A percentile compares a stretch with the other conserved stretches of the same genome.
These are phyloP conservation scores for Lanius ludovicianus DNA, from an alignment of 2,113 vertebrate genomes.

Conservation along the genomic window DNA sequence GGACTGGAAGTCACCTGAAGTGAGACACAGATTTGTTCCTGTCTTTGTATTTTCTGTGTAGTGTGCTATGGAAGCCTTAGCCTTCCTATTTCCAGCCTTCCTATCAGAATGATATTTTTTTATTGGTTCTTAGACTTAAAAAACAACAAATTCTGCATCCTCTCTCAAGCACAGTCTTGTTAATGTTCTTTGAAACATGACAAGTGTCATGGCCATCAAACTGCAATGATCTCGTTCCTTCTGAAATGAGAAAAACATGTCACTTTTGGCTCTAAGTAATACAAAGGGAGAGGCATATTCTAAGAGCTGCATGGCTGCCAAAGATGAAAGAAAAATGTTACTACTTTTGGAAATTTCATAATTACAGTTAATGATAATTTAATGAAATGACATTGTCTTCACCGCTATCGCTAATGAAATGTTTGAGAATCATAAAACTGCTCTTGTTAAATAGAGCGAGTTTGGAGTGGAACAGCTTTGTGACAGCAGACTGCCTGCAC, in stretches of 20 bases:
- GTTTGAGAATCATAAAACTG: slow-evolving; percentile 17
- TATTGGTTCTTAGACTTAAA: not conserved
- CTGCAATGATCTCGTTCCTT: not conserved
- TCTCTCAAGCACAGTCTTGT: not conserved
- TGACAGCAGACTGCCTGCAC: not conserved
- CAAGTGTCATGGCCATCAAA: not conserved
- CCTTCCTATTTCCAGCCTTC: not conserved
- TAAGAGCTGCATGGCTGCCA: not conserved
- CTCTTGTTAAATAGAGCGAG: slow-evolving; percentile 24
- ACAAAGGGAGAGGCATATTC: not conserved
- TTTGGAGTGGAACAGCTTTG: not conserved
- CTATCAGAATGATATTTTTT: not conserved
- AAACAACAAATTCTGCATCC: slow-evolving; percentile 17
- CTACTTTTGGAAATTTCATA: slow-evolving; percentile 56
- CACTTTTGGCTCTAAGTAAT: not conserved
- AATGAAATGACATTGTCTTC: slow-evolving; percentile 53
- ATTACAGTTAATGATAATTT: slow-evolving; percentile 55
- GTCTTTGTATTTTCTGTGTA: not conserved
- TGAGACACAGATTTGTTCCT: not conserved
- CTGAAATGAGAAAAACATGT: slow-evolving; percentile 50
- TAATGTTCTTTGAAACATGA: slow-evolving; percentile 40
- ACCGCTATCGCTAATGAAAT: slow-evolving; percentile 4
- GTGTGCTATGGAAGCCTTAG: not conserved
- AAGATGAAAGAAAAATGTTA: slow-evolving; percentile 43
- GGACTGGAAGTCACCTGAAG: not conserved